Percentiles rank a stretch among this genome's conserved stretches.
Evolutionary conservation across 2,113 vertebrate genomes (phyloP).

Genomic region (Ophthalmolycus amberensis): DNA sequence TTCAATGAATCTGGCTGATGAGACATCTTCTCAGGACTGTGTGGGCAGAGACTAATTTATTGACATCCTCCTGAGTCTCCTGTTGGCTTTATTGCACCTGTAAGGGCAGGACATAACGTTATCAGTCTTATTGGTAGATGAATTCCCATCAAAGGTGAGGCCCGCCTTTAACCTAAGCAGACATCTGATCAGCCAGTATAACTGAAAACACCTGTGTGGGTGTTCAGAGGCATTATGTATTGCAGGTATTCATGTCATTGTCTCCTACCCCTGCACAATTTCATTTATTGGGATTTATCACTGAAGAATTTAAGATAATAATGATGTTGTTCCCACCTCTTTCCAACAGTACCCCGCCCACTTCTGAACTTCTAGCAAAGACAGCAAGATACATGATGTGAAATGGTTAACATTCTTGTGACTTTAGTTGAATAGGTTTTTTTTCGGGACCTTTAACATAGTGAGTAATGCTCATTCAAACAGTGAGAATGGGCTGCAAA

Average conservation of each 20-base stretch:
- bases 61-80: neutral
- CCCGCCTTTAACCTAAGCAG: neutral
- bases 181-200: too few relatives aligned
- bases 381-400: neutral
- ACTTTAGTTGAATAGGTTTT: neutral
- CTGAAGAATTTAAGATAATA: too few relatives aligned
- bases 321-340: neutral
- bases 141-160: neutral
- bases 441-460: neutral
- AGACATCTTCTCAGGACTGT: neutral
- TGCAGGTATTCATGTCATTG: neutral
- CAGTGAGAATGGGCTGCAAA: conserved; percentile 1
- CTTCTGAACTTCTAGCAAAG: too few relatives aligned
- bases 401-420: neutral
- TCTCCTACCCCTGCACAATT: neutral
- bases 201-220: too few relatives aligned
- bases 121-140: neutral
- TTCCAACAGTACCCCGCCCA: neutral
- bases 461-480: neutral
- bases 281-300: too few relatives aligned
- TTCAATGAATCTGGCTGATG: neutral
- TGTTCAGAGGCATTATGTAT: neutral
- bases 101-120: neutral
- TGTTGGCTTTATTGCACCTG: neutral
- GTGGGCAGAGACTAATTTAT: neutral